Percentiles rank a stretch among this genome's conserved stretches.
phyloP scores from a whole-genome alignment of 2,797 vertebrate species.

The Gastrophryne carolinensis region DNA sequence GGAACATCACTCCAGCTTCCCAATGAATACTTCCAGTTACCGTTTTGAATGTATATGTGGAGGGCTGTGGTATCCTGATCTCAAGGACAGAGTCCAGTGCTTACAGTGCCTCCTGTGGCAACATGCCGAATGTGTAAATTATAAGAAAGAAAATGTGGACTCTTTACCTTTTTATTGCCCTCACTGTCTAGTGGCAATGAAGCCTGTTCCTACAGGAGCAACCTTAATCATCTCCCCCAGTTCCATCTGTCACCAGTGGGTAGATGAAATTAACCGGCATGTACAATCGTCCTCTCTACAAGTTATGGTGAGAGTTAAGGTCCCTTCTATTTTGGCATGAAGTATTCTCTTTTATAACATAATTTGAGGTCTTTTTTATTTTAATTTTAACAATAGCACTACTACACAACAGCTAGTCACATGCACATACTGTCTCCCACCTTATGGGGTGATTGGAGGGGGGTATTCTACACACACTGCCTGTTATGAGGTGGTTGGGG shows the following conservation, averaged over 20 bases:
- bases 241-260: slow-evolving; percentile 98
- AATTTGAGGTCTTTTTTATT: too few relatives aligned
- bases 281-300: slow-evolving; percentile 86
- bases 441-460: too few relatives aligned
- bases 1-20: slow-evolving; percentile 60
- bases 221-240: slow-evolving; percentile 97
- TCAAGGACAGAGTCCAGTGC: slow-evolving; percentile 92
- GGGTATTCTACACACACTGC: too few relatives aligned
- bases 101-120: slow-evolving; percentile 95
- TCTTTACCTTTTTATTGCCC: slow-evolving; percentile 95
- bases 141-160: slow-evolving; percentile 85
- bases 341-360: too few relatives aligned
- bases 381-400: too few relatives aligned
- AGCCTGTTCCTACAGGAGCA: slow-evolving; percentile 87
- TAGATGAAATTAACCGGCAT: slow-evolving; percentile 94
- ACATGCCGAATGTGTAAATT: slow-evolving; percentile 93
- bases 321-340: not conserved
- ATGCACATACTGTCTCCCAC: too few relatives aligned
- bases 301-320: slow-evolving; percentile 82
- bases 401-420: too few relatives aligned
- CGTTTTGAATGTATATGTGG: slow-evolving; percentile 97
- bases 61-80: slow-evolving; percentile 83
- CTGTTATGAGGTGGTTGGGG: too few relatives aligned
- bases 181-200: slow-evolving; percentile 97
- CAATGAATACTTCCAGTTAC: slow-evolving; percentile 82